Percentiles rank a stretch among this genome's conserved stretches.
phyloP scores from a whole-genome alignment of 2,113 vertebrate genomes.

The Strigops habroptila region DNA sequence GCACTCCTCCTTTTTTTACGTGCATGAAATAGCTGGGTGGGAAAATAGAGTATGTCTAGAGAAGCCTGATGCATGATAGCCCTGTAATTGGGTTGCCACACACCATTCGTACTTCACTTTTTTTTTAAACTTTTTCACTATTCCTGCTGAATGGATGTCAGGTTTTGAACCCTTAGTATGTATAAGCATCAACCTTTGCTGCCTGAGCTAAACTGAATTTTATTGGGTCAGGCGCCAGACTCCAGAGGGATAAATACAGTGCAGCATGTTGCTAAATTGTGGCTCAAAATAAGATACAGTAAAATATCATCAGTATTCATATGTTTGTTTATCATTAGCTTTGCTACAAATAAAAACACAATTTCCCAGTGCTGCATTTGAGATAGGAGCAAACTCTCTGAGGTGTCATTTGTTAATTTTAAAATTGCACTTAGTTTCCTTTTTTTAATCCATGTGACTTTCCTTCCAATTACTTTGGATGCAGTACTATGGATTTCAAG shows the following conservation, averaged over 20 bases:
- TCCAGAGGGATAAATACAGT: neutral
- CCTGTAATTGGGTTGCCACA: neutral
- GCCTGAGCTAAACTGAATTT: neutral
- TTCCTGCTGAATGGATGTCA: neutral
- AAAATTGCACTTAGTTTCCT: neutral
- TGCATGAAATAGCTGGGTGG: neutral
- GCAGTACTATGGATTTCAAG: neutral
- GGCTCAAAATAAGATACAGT: neutral
- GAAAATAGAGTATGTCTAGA: neutral
- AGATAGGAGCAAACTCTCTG: neutral
- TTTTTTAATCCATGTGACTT: neutral
- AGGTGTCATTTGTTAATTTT: neutral
- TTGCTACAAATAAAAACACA: neutral
- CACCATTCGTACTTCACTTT: neutral
- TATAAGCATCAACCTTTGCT: neutral
- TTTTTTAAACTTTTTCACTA: neutral
- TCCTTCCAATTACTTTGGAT: neutral
- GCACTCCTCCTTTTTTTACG: neutral
- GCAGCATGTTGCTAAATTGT: neutral
- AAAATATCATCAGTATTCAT: neutral
- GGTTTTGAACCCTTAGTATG: neutral
- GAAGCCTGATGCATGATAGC: neutral
- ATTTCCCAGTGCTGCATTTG: neutral
- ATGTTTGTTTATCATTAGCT: neutral
- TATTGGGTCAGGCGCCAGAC: neutral